A percentile compares a stretch with the other conserved stretches of the same genome.
Conservation (phyloP, 2,888 invertebrate species). For the Dynastes grantii region DNA sequence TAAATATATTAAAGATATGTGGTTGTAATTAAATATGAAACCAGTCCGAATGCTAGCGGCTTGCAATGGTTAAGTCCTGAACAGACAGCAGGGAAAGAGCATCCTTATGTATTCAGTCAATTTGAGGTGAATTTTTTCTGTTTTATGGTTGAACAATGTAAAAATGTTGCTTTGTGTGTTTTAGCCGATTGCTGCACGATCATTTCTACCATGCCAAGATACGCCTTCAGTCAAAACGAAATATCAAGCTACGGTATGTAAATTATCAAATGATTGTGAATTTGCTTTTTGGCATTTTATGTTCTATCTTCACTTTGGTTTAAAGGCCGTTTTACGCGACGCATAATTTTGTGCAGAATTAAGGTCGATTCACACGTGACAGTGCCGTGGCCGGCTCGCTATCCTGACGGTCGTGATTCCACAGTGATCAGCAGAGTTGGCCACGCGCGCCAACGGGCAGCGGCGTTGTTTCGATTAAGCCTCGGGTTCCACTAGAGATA, state of each 20-base stretch:
- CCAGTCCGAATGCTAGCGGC: slow-evolving; percentile 84
- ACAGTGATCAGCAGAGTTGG: too few species aligned
- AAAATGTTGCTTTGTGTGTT: slow-evolving; percentile 35
- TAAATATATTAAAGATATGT: slow-evolving; percentile 68
- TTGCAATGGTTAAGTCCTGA: slow-evolving; percentile 91
- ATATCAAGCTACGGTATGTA: slow-evolving; percentile 75
- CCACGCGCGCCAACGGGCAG: too few species aligned
- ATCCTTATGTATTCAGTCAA: slow-evolving; percentile 90
- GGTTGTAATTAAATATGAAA: slow-evolving; percentile 82
- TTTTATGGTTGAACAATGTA: not conserved
- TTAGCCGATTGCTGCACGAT: slow-evolving; percentile 90
- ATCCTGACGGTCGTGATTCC: too few species aligned
- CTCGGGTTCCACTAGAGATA: too few species aligned
- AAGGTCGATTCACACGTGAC: too few species aligned
- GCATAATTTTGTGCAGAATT: too few species aligned
- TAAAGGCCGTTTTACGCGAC: too few species aligned
- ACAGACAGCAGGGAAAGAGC: slow-evolving; percentile 89
- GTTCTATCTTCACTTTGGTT: too few species aligned
- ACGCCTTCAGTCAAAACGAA: slow-evolving; percentile 91
- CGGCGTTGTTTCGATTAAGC: too few species aligned
- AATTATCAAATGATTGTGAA: too few species aligned
- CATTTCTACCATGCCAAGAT: slow-evolving; percentile 94
- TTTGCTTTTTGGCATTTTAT: too few species aligned
- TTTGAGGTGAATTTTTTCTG: slow-evolving; percentile 75
- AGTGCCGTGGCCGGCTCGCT: too few species aligned